Conservation (phyloP, 2,888 invertebrate genomes). For the Spatulosminthurus flaviceps region DNA sequence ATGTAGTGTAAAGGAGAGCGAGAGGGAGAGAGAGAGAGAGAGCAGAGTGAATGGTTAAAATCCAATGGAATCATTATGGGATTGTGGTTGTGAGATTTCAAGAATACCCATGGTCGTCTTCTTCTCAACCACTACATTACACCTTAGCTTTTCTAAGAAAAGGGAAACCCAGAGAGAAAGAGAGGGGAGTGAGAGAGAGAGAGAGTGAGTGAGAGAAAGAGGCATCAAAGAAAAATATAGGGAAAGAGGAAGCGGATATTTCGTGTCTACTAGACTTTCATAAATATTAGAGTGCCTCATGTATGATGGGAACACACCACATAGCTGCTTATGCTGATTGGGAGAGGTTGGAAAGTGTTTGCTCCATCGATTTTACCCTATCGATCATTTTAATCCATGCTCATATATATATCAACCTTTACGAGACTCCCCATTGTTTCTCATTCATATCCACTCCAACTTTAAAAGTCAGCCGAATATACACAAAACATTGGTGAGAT, state of each 20-base stretch:
- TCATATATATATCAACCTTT: conserved; percentile 23
- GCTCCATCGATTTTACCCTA: conserved; percentile 47
- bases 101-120: background rate
- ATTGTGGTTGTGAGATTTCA: background rate
- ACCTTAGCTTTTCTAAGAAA: background rate
- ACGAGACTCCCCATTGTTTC: conserved; percentile 38
- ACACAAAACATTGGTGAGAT: conserved; percentile 20
- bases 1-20: too few species aligned
- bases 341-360: conserved; percentile 44
- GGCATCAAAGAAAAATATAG: conserved; percentile 25
- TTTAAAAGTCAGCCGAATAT: conserved; percentile 40
- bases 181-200: conserved; percentile 13
- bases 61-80: background rate
- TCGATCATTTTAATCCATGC: conserved; percentile 48
- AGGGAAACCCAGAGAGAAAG: background rate
- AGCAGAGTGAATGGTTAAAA: conserved; percentile 5
- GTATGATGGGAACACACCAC: conserved; percentile 38
- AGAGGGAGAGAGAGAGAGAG: too few species aligned
- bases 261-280: conserved; percentile 46
- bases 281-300: conserved; percentile 35
- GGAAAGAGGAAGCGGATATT: conserved; percentile 35
- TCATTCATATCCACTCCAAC: conserved; percentile 40
- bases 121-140: background rate
- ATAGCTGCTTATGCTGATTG: conserved; percentile 45
- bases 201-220: background rate